Evolutionary conservation across 1,140 invertebrate genomes (phyloP).

Genomic region (Tribolium castaneum): DNA sequence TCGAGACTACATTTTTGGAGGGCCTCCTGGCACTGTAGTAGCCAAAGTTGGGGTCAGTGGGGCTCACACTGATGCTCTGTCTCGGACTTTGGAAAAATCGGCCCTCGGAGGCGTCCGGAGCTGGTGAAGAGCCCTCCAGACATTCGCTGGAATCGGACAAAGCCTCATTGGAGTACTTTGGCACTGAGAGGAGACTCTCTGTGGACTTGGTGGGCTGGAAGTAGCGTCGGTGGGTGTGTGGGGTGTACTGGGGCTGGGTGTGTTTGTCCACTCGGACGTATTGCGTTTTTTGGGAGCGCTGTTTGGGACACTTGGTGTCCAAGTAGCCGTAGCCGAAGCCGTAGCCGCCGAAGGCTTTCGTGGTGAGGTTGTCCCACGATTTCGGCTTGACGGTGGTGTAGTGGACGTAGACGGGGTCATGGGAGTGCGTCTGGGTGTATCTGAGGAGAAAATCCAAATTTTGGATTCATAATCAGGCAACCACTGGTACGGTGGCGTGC

Average conservation of each 20-base stretch:
- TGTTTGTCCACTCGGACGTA: conserved; percentile 56
- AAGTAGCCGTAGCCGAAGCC: conserved; percentile 86
- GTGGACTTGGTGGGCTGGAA: conserved; percentile 80
- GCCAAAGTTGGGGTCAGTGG: conserved; percentile 63
- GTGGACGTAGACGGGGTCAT: conserved; percentile 67
- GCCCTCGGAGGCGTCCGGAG: conserved; percentile 57
- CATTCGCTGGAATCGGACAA: conserved; percentile 76
- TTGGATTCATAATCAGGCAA: too few species aligned
- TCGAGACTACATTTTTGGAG: conserved; percentile 66
- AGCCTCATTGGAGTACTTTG: conserved; percentile 69
- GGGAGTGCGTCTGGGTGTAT: conserved; percentile 59
- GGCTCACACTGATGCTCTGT: conserved; percentile 63
- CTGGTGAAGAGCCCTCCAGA: conserved; percentile 65
- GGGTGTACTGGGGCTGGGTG: conserved; percentile 63
- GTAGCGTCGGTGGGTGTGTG: conserved; percentile 65
- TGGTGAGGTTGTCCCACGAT: conserved; percentile 85
- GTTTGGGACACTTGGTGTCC: conserved; percentile 68
- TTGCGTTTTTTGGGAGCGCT: conserved; percentile 51
- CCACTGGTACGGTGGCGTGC: too few species aligned
- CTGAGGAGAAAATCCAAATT: conserved; percentile 61
- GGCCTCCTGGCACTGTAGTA: conserved; percentile 67
- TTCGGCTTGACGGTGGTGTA: conserved; percentile 79
- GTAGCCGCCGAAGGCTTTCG: conserved; percentile 84
- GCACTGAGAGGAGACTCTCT: conserved; percentile 76
- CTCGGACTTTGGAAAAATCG: conserved; percentile 66